Conservation (phyloP, 2,113 vertebrate species). For the Acanthisitta chloris region DNA sequence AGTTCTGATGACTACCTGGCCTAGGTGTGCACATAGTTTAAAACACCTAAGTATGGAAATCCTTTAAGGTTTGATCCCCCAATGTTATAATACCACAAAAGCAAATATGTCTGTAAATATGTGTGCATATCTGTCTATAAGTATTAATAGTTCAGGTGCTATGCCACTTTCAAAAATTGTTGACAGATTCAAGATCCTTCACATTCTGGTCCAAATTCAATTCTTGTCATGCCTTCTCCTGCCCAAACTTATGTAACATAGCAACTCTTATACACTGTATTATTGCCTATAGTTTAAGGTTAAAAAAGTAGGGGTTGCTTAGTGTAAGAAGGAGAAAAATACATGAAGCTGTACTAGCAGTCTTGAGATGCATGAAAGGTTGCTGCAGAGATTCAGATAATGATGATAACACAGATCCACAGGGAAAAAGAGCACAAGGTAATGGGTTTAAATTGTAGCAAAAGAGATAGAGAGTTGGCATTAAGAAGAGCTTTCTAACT, state of each 20-base stretch:
- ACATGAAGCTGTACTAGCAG: background rate
- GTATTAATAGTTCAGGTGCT: background rate
- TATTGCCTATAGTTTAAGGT: background rate
- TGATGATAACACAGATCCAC: background rate
- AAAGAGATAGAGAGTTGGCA: background rate
- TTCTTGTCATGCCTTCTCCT: background rate
- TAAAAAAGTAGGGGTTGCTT: background rate
- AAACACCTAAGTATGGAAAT: background rate
- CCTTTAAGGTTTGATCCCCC: background rate
- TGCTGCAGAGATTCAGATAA: background rate
- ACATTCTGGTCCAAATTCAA: background rate
- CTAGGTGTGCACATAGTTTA: background rate
- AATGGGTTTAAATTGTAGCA: background rate
- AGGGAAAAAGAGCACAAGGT: background rate
- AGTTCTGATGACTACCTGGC: background rate
- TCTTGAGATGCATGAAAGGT: background rate
- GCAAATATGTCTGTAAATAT: background rate
- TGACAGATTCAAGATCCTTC: background rate
- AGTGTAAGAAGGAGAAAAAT: background rate
- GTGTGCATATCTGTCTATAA: background rate
- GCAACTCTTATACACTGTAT: fast-evolving
- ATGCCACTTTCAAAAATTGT: background rate
- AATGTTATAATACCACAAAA: background rate
- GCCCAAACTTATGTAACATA: background rate
- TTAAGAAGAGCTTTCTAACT: background rate